Base-by-base conservation (phyloP, 30 jellyfish, hydroid and myxozoan genomes). In the Hydra vulgaris region DNA sequence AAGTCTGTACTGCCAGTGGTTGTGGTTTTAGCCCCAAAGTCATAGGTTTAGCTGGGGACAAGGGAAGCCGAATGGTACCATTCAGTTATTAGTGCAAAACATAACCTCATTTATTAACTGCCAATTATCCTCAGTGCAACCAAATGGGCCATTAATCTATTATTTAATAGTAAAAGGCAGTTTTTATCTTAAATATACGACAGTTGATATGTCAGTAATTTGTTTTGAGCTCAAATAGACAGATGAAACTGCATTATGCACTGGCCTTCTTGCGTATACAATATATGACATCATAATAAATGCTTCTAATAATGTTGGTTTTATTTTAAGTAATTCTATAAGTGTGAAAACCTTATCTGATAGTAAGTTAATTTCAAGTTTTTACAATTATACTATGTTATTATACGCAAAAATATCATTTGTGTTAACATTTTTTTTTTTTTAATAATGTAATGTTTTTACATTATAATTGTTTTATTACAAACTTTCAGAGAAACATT, bases 251-350 rank as follows among this genome's bases (percentile, higher is more conserved):
- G 67, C 70, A 20, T 26, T 74, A 23, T 87, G 79, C 74, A 27
- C 71, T 27, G 90, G 89, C 4, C 70, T 92, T 54, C 80, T 92
- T 17, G 95, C 98, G 20, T 80, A 25, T 85, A 79, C 79, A 18
- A 18, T 7, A 20, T 87, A 92, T 68, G 53, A 20, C 21, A 77
- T 84, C 0, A 88, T 77, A n/a, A 95, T 92, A 78, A 92, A 92
- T 77, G 98, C 95, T 0, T 77, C 95, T 0, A 92, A 92, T 82
- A 82, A 95, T 55, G 98, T 96, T 3, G 98, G 98, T 1, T 87
- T n/a, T 78, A 70, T 92, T 23, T 79, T 92, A 83, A 92, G 98
- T 74, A 86, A 87, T 56, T 22, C 24, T 22, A 87, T 87, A 17
- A 53, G 77, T 12, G 24, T 92, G 15, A 55, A 80, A n/a, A 87